Conservation (phyloP, 2,888 invertebrate genomes). For the Capitulum mitella region DNA sequence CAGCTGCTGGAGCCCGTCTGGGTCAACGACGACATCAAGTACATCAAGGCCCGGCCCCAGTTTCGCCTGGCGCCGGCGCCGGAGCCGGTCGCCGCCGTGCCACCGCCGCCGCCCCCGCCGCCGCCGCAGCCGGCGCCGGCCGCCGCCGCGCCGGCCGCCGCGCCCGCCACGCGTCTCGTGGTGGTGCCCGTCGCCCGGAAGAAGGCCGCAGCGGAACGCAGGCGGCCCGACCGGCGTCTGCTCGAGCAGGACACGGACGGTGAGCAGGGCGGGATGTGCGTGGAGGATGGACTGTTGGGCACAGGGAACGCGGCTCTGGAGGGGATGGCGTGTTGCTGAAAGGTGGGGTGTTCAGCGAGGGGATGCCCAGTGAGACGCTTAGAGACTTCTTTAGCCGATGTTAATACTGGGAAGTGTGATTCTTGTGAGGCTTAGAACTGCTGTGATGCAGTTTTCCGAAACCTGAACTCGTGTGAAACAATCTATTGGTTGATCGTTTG, state of each 20-base stretch:
- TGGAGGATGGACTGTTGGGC: too few relatives aligned
- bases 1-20: conserved; percentile 4
- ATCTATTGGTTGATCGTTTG: too few relatives aligned
- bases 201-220: not conserved
- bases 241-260: conserved; percentile 1
- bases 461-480: too few relatives aligned
- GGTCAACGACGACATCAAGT: conserved; percentile 22
- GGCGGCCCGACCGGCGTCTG: not conserved
- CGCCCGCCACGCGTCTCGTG: not conserved
- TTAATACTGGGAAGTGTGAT: too few relatives aligned
- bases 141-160: not conserved
- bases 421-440: too few relatives aligned
- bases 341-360: too few relatives aligned
- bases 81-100: not conserved
- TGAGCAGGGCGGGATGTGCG: not conserved
- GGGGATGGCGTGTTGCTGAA: too few relatives aligned
- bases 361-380: too few relatives aligned
- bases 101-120: not conserved
- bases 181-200: not conserved
- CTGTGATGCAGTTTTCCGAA: too few relatives aligned
- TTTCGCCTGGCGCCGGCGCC: not conserved
- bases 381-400: too few relatives aligned
- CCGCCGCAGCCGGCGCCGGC: not conserved
- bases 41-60: not conserved
- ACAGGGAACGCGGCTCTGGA: too few relatives aligned